Base-by-base conservation (phyloP, 1,140 invertebrate species). In the Drosophila bocki region DNA sequence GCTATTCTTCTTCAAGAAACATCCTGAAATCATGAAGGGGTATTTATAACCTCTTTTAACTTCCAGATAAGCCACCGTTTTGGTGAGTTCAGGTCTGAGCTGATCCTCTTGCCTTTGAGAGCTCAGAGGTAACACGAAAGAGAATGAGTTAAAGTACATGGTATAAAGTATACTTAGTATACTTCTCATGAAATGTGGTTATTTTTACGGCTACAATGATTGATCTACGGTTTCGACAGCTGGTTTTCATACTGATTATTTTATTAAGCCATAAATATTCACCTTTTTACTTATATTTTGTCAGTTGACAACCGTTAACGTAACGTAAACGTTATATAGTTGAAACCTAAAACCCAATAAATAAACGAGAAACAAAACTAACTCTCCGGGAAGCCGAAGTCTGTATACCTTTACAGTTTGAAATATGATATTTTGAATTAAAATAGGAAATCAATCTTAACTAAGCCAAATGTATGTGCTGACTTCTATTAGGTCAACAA, bases 241-340 rank as follows among this genome's bases (percentile, higher is more conserved):
- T 54, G 51, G 7, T 54, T 54, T 22, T 13, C 8, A 35, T 22
- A 37, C 51, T 37, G 33, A 54, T 54, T 54, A 37, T 37, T 37
- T 35, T 37, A 15, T 19, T 37, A 37, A 13, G 19, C 17, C 11
- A 22, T 22, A 35, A 37, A 35, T 19, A 35, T 35, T 37, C 17
- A 3, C 7, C 7, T 35, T 15, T 33, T 54, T 37, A 15, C 4
- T 54, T 53, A 13, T 37, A 35, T 54, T 54, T 54, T 37, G 33
- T 54, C 17, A 37, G 3, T 15, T 22, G 51, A 37, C 29, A 50
- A 50, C 26, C n/a, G 48, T 50, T 29, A 50, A 32, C 15, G 48
- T 29, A 50, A 32, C 15, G 48, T 50, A 29, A 11, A 50, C 15
- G 26, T 50, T n/a, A 13, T 47, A 47, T 22, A 26, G 45, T 13